Base-by-base conservation (phyloP, 1,140 invertebrate species). In the Caerostris extrusa region DNA sequence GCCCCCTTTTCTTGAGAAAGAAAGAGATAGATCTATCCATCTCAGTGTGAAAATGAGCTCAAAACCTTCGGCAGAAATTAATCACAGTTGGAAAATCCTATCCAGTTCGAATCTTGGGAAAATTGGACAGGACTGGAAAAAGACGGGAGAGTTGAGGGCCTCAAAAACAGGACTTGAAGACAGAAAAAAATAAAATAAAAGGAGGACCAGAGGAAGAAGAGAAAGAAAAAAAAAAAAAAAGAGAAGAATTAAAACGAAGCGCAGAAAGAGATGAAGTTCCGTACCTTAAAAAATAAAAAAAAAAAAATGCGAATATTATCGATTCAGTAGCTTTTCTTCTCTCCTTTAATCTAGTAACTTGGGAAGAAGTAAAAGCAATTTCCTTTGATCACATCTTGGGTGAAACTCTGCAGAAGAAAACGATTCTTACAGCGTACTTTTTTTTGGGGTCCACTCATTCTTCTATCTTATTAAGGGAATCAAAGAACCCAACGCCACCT, bases 271-370 rank as follows among this genome's bases (percentile, higher is more conserved):
- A 61, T 60, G 85, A 87, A 60, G 58, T 58, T 56, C 53, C 50
- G n/a, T 71, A 56, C 53, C 69, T 90, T 17, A 8, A 19, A 69
- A 69, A 34, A 34, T 1, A 2, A 34, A 34, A 71, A 90, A 81
- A 64, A 90, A 85, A 91, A 87, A 71, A 12, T 34, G 83, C 82
- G 91, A 87, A 93, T 93, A 93, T 93, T 87, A 93, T 93, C 91
- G 91, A 93, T 93, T 71, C 82, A 34, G 92, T 89, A 53, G 55
- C 56, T 61, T 56, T 60, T 58, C 82, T 57, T 58, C 17, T 56
- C 55, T 86, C 53, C 85, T 89, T 93, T 93, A 93, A 93, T 93
- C 92, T 93, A 93, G 92, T 93, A 93, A 93, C 92, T 93, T 64
- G 55, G 69, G 67, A 69, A 93, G 69, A 93, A 93, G 92, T 89